Base-by-base conservation (phyloP, 2,797 vertebrate species). In the Alcedo atthis region DNA sequence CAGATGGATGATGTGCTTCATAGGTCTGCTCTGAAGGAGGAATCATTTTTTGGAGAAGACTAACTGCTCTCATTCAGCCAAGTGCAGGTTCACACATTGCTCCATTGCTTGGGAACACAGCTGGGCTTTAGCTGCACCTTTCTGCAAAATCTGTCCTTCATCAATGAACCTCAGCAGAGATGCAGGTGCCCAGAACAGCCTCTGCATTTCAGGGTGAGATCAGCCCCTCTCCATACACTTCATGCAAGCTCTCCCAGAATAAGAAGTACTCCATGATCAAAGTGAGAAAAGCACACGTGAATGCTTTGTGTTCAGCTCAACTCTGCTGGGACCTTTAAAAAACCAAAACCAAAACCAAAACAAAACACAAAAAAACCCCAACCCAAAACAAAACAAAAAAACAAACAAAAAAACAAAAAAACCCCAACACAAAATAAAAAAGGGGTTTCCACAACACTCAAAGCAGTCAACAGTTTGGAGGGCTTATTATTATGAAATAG, bases 251-350 rank as follows among this genome's bases (percentile, higher is more conserved):
- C 16, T 51, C 78, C 55, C 37, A n/a, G 35, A 61, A n/a, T 4
- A 62, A 57, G 28, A 4, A 59, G 17, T 48, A 40, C 18, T 33
- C 40, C 40, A 5, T 8, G 26, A 37, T 24, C 61, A 12, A 33
- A 26, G 43, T 2, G 30, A 67, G 43, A 71, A 58, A 19, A 30
- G 43, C 28, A 18, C 0, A 0, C 0, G 0, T 5, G 25, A 25
- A 67, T 10, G 15, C 15, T 73, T 57, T 45, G 30, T n/a, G 21
- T 46, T 51, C 49, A 49, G 40, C 49, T 62, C 71, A 53, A 51
- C 28, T 30, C 30, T 68, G 26, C 43, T 35, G 21, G 18, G 15
- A 57, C 48, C 54, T 81, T 62, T 32, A 57, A 68, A 49, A 58
- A 46, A 35, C 26, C 57, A 13, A 37, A 40, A 37, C 12, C 14